Evolutionary conservation across 2,797 vertebrate genomes (phyloP), one percentile per base, ranked within the genome.

Genomic region (Cottoperca gobio): DNA sequence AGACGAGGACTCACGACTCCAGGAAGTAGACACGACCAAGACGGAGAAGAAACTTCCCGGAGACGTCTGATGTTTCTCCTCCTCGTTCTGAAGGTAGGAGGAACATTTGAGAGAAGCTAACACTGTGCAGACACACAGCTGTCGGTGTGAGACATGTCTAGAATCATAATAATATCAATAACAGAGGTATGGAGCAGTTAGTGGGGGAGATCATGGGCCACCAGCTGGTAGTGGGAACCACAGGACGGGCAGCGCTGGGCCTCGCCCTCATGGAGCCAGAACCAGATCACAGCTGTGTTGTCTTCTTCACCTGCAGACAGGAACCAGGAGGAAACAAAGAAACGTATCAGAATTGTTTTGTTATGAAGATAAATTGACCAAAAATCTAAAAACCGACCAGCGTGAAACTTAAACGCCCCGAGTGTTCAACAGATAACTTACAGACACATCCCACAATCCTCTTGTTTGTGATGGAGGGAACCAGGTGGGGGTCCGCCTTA

Each of bases 401-500:
- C n/a, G n/a, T n/a, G n/a, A n/a, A n/a, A n/a, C n/a, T n/a, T n/a
- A n/a, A n/a, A n/a, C n/a, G n/a, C n/a, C n/a, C n/a, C n/a, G 33
- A n/a, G n/a, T n/a, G n/a, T n/a, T n/a, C n/a, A n/a, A n/a, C n/a
- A n/a, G n/a, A n/a, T n/a, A n/a, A 96, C 97, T 94, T 84, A 97
- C 97, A 97, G 80, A 97, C 91, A 3, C 97, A 98, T 79, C 96
- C 97, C 54, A 98, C 96, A 4, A 98, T 90, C 86, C 97, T 94
- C 86, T 96, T 96, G 90, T 93, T 92, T 3, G 71, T 92, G 88
- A 97, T 73, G 62, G 97, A 97, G 13, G 97, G 97, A 1, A 98
- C 97, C 2, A 97, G 89, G 84, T 97, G 95, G 2, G 97, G 97
- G 13, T 98, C 97, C 0, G 92, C 88, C 86, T 94, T 97, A 69